Evolutionary conservation across 2,888 invertebrate genomes (phyloP).

Genomic region (Trachelus troglodyta): DNA sequence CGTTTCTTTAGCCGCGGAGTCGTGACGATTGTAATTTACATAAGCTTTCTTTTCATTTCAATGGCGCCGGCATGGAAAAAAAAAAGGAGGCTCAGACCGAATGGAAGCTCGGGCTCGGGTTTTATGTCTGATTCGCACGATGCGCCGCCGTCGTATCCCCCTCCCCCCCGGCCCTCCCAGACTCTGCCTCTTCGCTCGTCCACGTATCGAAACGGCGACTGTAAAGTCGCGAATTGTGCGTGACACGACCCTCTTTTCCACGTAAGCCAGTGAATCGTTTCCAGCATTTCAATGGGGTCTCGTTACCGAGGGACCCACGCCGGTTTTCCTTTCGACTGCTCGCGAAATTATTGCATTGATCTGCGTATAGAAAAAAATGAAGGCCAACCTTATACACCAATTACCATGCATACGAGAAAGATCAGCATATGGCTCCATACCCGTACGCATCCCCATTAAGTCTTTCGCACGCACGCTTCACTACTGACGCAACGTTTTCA

Average conservation of each 20-base stretch:
- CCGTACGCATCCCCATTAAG: background rate
- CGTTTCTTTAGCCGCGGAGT: constrained; percentile 17
- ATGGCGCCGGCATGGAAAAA: background rate
- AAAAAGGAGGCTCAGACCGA: background rate
- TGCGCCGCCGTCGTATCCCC: background rate
- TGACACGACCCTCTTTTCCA: background rate
- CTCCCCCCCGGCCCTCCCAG: background rate
- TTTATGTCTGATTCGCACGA: background rate
- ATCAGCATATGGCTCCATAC: background rate
- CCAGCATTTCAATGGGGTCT: background rate
- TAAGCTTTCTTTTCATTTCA: constrained; percentile 38
- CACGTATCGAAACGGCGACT: background rate
- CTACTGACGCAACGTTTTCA: background rate
- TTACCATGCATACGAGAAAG: background rate
- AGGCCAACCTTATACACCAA: background rate
- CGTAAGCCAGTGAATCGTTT: background rate
- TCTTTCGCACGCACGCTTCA: background rate
- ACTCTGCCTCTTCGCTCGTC: background rate
- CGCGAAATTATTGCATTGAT: background rate
- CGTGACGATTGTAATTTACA: constrained; percentile 40
- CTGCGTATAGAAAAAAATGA: background rate
- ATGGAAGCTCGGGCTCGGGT: background rate
- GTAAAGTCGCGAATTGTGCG: background rate
- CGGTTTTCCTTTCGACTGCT: background rate
- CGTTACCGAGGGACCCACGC: background rate